Evolutionary conservation across 1,140 invertebrate species (phyloP), one percentile per base, ranked within the genome.

Genomic region (Steinernema khuongi): DNA sequence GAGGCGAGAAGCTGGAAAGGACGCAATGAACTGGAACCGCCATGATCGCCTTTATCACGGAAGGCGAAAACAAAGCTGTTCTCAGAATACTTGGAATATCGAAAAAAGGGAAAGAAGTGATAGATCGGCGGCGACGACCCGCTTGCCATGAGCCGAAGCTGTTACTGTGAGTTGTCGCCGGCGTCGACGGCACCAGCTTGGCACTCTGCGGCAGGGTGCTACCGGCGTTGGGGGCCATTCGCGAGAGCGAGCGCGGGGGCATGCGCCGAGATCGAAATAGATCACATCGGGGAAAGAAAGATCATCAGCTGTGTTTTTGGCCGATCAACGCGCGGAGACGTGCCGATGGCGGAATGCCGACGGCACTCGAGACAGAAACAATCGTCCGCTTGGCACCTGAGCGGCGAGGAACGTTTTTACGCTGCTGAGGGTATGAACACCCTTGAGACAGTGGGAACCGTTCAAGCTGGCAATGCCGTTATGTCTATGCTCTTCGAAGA

Each of bases 301-400:
- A 60, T 26, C 50, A 60, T 60, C 50, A 60, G 50, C 50, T 60
- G 50, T 60, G 50, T 60, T 60, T 60, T 60, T 60, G 7, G 36
- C 36, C 7, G 36, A 41, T 41, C 7, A n/a, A 41, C 36, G 36
- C 36, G 36, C 36, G 36, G n/a, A n/a, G 36, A 11, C 4, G 50
- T 60, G 50, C 7, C 19, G 50, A 4, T 26, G 22, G 4, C 11
- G 50, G 7, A 60, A 22, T 60, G 50, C 50, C 50, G 7, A 4
- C 22, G 7, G n/a, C 36, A 11, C n/a, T n/a, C n/a, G 7, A 41
- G 36, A n/a, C 36, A 41, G 36, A 41, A 41, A 41, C 36, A 41
- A 11, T 41, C n/a, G 36, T n/a, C n/a, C 36, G 36, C 36, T 11
- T n/a, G 36, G 36, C 36, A 41, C 36, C 36, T 41, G 36, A 41